Evolutionary conservation across 2,113 vertebrate genomes (phyloP).

Genomic region (Mesocricetus auratus): DNA sequence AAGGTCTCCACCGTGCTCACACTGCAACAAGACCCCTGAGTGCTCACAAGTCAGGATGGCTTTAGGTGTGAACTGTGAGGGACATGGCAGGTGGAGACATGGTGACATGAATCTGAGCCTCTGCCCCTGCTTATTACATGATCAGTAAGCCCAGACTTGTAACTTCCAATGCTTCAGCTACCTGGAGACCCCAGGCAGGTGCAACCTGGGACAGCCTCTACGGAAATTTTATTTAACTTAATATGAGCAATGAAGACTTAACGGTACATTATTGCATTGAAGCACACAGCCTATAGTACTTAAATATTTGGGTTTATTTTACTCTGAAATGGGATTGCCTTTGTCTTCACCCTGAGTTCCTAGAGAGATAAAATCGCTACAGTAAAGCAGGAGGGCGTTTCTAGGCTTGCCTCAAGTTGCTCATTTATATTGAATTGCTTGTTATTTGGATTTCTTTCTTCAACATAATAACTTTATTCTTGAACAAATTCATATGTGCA

Average conservation of each 20-base stretch:
- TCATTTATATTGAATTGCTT: neutral
- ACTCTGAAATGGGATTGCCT: neutral
- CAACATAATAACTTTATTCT: neutral
- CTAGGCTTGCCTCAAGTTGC: neutral
- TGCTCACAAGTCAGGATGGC: neutral
- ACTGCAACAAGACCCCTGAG: fast-evolving
- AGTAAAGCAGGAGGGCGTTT: fast-evolving
- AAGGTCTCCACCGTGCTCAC: neutral
- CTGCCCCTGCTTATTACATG: fast-evolving
- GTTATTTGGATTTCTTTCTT: neutral
- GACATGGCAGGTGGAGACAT: neutral
- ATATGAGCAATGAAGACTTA: neutral
- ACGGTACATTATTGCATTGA: neutral
- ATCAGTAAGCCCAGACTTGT: neutral
- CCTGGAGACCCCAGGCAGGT: too few relatives aligned
- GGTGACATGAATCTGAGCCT: neutral
- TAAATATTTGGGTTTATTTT: neutral
- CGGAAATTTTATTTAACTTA: neutral
- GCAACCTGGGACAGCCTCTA: neutral
- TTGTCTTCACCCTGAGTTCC: neutral
- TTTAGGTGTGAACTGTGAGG: neutral
- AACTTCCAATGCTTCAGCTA: neutral
- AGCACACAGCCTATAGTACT: neutral
- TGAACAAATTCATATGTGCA: neutral
- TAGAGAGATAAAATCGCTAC: neutral